Evolutionary conservation across 2,888 invertebrate genomes (phyloP).

Genomic region (Shargacucullia verbasci): DNA sequence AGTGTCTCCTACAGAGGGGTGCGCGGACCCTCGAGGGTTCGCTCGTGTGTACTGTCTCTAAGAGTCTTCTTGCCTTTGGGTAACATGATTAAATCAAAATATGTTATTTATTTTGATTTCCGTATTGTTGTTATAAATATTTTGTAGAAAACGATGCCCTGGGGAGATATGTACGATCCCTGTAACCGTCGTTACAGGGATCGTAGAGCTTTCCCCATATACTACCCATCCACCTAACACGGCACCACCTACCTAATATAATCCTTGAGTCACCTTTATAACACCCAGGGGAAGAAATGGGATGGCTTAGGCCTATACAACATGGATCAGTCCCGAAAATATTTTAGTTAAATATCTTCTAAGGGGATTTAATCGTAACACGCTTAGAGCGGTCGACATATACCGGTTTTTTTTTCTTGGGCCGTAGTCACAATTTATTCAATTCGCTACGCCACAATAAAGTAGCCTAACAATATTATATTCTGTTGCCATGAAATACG

Average conservation of each 20-base stretch:
- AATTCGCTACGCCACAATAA: neutral
- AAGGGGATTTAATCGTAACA: neutral
- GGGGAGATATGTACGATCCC: neutral
- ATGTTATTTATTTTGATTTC: constrained; percentile 1
- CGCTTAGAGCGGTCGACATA: no score
- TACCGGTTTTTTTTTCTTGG: no score
- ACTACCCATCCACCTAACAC: no score
- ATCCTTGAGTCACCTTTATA: neutral
- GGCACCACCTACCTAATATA: neutral
- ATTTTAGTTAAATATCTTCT: neutral
- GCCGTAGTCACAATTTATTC: neutral
- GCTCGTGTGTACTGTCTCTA: neutral
- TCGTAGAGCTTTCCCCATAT: no score
- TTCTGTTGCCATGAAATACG: neutral
- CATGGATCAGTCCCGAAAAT: neutral
- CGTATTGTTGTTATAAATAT: constrained; percentile 1
- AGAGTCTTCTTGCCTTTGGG: constrained; percentile 9
- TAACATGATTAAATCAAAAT: constrained; percentile 1
- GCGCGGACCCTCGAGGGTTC: constrained; percentile 3
- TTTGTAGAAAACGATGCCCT: neutral
- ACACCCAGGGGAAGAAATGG: neutral
- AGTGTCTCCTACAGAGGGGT: constrained; percentile 21
- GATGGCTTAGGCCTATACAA: neutral
- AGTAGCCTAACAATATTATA: neutral
- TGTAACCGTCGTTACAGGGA: neutral